These are phyloP conservation scores for Sebastes melanostomus DNA, from an alignment of 2,797 vertebrate genomes.

Conservation along the genomic window DNA sequence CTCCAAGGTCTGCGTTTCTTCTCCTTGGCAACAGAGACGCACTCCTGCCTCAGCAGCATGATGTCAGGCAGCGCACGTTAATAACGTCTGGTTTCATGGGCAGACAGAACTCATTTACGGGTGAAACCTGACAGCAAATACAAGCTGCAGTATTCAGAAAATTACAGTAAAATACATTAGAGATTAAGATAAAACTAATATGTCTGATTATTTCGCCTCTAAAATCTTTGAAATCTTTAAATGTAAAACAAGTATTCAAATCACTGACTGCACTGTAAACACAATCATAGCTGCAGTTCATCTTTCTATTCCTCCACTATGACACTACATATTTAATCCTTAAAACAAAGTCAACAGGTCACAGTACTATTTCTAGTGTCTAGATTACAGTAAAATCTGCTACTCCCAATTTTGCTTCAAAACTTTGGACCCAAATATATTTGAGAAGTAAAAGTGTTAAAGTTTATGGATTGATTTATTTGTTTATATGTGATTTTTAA, in stretches of 20 bases:
- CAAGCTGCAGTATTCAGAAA: background rate
- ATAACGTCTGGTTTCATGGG: constrained; percentile 35
- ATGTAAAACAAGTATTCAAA: background rate
- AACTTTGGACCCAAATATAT: background rate
- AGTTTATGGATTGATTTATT: background rate
- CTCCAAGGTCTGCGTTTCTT: constrained; percentile 53
- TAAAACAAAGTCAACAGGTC: constrained; percentile 3
- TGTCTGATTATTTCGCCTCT: background rate
- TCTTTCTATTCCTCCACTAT: background rate
- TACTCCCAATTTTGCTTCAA: background rate
- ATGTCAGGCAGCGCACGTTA: constrained; percentile 38
- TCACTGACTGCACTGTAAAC: background rate
- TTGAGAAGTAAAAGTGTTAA: background rate
- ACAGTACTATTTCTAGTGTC: constrained; percentile 15
- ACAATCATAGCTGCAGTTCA: background rate
- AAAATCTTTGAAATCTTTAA: constrained; percentile 4
- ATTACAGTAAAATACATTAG: background rate
- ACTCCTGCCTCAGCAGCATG: constrained; percentile 32
- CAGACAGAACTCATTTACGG: constrained; percentile 4
- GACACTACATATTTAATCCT: constrained; percentile 12
- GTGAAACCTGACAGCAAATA: constrained; percentile 12
- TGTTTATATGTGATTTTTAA: background rate
- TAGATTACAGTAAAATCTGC: constrained; percentile 37
- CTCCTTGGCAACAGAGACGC: constrained; percentile 66
- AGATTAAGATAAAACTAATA: background rate